Conservation (phyloP, 2,113 vertebrate species). For the Siphamia tubifer region DNA sequence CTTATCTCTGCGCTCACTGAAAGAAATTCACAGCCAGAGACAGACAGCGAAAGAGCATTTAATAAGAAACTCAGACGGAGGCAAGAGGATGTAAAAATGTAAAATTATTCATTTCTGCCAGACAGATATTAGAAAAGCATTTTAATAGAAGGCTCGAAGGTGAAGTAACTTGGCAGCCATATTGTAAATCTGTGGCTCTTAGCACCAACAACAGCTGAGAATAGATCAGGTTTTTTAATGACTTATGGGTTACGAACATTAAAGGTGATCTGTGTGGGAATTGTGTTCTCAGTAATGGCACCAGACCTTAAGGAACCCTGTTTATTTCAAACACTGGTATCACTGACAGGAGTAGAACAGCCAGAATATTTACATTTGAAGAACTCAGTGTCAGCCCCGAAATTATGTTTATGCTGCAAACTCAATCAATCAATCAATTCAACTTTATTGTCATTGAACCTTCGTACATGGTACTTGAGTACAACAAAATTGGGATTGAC, state of each 20-base stretch:
- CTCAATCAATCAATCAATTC: too few relatives aligned
- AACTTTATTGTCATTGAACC: too few relatives aligned
- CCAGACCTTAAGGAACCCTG: too few relatives aligned
- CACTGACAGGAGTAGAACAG: too few relatives aligned
- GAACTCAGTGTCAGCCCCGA: too few relatives aligned
- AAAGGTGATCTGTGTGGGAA: too few relatives aligned
- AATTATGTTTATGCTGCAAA: too few relatives aligned
- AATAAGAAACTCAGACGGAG: background rate
- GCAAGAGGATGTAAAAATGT: background rate
- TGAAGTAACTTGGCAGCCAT: conserved; percentile 10
- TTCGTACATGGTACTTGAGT: too few relatives aligned
- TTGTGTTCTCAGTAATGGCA: too few relatives aligned
- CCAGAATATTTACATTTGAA: too few relatives aligned
- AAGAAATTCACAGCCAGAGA: background rate
- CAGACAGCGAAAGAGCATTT: background rate
- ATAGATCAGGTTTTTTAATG: background rate
- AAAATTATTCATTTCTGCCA: background rate
- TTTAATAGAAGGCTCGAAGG: conserved; percentile 9
- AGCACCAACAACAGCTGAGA: background rate
- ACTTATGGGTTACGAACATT: background rate
- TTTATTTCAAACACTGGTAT: too few relatives aligned
- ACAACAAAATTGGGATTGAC: too few relatives aligned
- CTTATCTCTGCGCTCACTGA: conserved; percentile 25
- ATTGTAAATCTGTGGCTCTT: background rate
- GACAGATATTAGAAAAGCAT: background rate